Conservation (phyloP, 2,113 vertebrate genomes). For the Gracilinanus agilis region DNA sequence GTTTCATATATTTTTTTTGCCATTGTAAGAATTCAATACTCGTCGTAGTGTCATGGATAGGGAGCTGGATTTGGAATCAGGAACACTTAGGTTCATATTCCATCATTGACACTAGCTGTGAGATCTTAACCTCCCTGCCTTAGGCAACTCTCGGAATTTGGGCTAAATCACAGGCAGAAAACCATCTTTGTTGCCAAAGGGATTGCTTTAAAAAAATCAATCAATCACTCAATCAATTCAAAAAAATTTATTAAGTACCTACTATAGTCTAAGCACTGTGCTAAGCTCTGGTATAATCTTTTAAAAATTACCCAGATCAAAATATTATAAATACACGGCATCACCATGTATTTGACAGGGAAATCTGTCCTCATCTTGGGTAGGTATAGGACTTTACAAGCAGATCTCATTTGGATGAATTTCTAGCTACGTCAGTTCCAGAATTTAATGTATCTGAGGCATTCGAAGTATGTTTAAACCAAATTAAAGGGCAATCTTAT, state of each 20-base stretch:
- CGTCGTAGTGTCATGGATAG: neutral
- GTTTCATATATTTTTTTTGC: too few species aligned
- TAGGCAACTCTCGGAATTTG: neutral
- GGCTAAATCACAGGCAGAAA: neutral
- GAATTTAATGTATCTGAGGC: neutral
- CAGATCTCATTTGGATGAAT: neutral
- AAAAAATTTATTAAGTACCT: neutral
- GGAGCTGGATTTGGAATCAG: neutral
- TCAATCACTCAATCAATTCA: neutral
- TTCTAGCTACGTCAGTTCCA: neutral
- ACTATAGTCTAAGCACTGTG: neutral
- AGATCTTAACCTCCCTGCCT: neutral
- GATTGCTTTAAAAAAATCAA: neutral
- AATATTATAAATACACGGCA: neutral
- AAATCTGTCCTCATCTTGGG: slow-evolving; percentile 1
- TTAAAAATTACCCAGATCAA: neutral
- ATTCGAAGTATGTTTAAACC: neutral
- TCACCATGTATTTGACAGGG: slow-evolving; percentile 8
- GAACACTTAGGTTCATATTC: neutral
- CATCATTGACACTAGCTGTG: neutral
- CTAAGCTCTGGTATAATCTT: neutral
- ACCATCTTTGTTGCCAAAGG: neutral
- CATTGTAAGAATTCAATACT: neutral
- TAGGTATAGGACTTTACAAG: neutral
- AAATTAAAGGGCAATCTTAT: slow-evolving; percentile 3